Evolutionary conservation across 2,797 vertebrate species (phyloP), one percentile per base, ranked within the genome.

Genomic region (Sebastiscus albofasciatus): DNA sequence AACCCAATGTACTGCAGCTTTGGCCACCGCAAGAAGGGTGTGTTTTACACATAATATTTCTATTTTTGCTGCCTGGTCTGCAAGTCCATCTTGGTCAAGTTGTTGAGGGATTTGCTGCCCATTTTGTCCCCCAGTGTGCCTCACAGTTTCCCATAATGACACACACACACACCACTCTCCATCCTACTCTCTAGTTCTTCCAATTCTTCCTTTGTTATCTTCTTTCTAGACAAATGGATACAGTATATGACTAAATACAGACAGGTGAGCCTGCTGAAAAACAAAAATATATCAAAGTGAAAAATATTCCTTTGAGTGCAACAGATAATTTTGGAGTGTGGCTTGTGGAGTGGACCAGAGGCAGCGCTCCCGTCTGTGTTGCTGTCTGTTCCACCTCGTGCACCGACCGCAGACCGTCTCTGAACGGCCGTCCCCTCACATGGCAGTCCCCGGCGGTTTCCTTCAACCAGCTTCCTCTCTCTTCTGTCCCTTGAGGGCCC

Each of bases 11-110:
- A 59, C 82, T 83, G 31, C 82, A 92, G 82, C 87, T 84, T 46
- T 77, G 73, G 74, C 59, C 79, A 89, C 95, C 93, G 27, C 95
- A 93, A 78, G 82, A 90, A 87, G 95, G 94, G 94, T 90, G 94
- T 96, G 93, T 93, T 95, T 95, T 92, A 90, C 89, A 90, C 90
- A 90, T 92, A 91, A 91, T 93, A 80, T 92, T 92, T 92, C 90
- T 90, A 89, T 93, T 94, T 88, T 73, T 75, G 87, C 79, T 75
- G 81, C 73, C 71, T 86, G 72, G 77, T 82, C 82, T 82, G 33
- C 70, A 55, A 65, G 77, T 88, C 80, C 88, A 73, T 89, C 67
- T 80, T 81, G 84, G 83, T 90, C 77, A 73, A 65, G 74, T 76
- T 79, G 77, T 78, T 82, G 72, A 86, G 87, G 86, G 70, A 89